Evolutionary conservation across 2,797 vertebrate species (phyloP).

Genomic region (Aldrovandia affinis): DNA sequence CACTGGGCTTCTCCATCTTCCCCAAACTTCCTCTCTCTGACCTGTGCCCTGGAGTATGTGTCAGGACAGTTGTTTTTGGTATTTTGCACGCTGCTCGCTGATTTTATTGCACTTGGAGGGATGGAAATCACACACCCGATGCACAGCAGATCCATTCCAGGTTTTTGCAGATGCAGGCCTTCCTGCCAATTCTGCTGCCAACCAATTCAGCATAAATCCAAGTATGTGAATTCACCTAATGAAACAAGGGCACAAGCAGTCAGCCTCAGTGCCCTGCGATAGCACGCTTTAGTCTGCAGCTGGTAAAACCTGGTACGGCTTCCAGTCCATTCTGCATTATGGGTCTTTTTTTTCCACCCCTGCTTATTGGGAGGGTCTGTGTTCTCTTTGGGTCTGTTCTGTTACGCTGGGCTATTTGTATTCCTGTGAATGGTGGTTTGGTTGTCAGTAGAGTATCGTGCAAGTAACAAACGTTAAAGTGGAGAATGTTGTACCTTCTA

Average conservation of each 20-base stretch:
- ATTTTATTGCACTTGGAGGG: conserved; percentile 27
- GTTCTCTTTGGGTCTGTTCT: not conserved
- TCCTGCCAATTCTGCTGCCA: not conserved
- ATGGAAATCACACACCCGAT: conserved; percentile 7
- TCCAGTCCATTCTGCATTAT: not conserved
- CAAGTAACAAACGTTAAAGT: conserved; percentile 14
- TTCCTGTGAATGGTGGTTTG: conserved; percentile 27
- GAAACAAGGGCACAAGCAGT: not conserved
- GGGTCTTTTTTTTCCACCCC: not conserved
- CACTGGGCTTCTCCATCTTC: conserved; percentile 87
- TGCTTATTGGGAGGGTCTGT: conserved; percentile 6
- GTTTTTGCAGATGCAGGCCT: conserved; percentile 3
- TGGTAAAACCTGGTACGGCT: not conserved
- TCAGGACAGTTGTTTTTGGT: conserved; percentile 12
- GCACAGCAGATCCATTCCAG: conserved; percentile 5
- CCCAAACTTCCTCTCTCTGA: conserved; percentile 88
- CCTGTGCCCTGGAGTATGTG: conserved; percentile 68
- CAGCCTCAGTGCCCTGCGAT: not conserved
- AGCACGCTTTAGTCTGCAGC: not conserved
- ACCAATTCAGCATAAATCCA: conserved; percentile 2
- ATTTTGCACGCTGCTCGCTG: conserved; percentile 29
- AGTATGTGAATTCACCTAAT: not conserved
- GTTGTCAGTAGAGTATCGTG: conserved; percentile 10
- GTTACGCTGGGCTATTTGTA: not conserved
- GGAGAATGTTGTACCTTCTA: conserved; percentile 9